phyloP scores from a whole-genome alignment of 92 coral and sea anemone species.

The Palythoa grandiflora region DNA sequence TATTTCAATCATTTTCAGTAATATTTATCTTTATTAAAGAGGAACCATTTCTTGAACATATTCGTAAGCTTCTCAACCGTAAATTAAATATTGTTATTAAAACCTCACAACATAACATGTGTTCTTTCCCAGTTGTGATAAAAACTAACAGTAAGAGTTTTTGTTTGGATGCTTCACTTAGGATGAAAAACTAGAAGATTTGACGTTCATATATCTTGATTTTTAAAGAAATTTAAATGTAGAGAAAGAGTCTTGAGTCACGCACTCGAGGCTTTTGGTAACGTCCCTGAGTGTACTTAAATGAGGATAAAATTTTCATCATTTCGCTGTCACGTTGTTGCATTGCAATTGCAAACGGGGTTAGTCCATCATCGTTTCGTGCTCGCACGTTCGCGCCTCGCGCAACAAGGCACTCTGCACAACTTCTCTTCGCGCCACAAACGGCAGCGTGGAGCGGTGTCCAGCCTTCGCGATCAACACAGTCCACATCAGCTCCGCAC shows the following conservation, averaged over 20 bases:
- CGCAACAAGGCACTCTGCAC: slow-evolving; percentile 73
- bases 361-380: slow-evolving; percentile 85
- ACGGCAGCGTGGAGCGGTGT: slow-evolving; percentile 92
- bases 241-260: neutral
- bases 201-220: neutral
- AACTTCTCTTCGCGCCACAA: slow-evolving; percentile 79
- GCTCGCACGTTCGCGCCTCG: slow-evolving; percentile 79
- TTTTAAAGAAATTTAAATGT: neutral
- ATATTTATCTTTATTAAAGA: neutral
- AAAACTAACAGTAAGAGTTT: neutral
- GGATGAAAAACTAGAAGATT: neutral
- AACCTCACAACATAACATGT: too few relatives aligned
- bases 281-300: slow-evolving; percentile 6
- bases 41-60: neutral
- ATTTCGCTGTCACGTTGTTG: slow-evolving; percentile 85
- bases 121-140: too few relatives aligned
- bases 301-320: slow-evolving; percentile 74
- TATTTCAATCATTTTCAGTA: neutral
- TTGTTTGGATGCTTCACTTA: neutral
- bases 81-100: too few relatives aligned
- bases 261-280: slow-evolving; percentile 18
- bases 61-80: too few relatives aligned
- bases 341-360: slow-evolving; percentile 80
- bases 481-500: slow-evolving; percentile 84
- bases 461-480: slow-evolving; percentile 85